A percentile compares a stretch with the other conserved stretches of the same genome.
These are phyloP conservation scores for Temnothorax ravouxi DNA, from an alignment of 2,888 invertebrate genomes.

Conservation along the genomic window DNA sequence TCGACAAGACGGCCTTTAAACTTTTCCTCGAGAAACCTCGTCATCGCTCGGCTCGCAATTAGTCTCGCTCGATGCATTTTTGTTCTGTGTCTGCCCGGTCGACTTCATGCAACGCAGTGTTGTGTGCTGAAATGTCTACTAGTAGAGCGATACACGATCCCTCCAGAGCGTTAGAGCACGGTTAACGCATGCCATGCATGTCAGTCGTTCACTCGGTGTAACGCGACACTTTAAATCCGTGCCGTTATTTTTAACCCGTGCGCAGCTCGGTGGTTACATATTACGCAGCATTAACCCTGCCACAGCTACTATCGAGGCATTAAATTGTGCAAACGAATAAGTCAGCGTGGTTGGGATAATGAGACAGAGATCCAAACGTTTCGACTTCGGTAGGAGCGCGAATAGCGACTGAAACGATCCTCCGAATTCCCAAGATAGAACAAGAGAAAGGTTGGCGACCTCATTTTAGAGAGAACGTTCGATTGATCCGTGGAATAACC, in stretches of 20 bases:
- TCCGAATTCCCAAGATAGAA: constrained; percentile 47
- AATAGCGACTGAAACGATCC: constrained; percentile 28
- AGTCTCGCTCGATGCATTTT: constrained; percentile 76
- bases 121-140: constrained; percentile 60
- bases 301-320: constrained; percentile 71
- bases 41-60: constrained; percentile 78
- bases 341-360: constrained; percentile 63
- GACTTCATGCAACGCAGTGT: constrained; percentile 50
- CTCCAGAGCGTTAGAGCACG: constrained; percentile 12
- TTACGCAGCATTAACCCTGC: constrained; percentile 72
- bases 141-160: constrained; percentile 1
- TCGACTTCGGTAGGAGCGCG: constrained; percentile 64
- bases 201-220: constrained; percentile 62
- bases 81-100: constrained; percentile 65
- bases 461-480: constrained; percentile 33
- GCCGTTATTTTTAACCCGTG: constrained; percentile 69
- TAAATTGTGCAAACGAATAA: constrained; percentile 75
- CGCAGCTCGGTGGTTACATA: constrained; percentile 68
- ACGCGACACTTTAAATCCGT: constrained; percentile 66
- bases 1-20: constrained; percentile 62
- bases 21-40: constrained; percentile 73
- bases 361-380: constrained; percentile 71
- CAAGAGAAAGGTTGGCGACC: constrained; percentile 37
- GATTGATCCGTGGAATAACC: constrained; percentile 41
- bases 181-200: constrained; percentile 65